A percentile compares a stretch with the other conserved stretches of the same genome.
These are phyloP conservation scores for Drosophila barbarae DNA, from an alignment of 2,888 invertebrate species.

Conservation along the genomic window DNA sequence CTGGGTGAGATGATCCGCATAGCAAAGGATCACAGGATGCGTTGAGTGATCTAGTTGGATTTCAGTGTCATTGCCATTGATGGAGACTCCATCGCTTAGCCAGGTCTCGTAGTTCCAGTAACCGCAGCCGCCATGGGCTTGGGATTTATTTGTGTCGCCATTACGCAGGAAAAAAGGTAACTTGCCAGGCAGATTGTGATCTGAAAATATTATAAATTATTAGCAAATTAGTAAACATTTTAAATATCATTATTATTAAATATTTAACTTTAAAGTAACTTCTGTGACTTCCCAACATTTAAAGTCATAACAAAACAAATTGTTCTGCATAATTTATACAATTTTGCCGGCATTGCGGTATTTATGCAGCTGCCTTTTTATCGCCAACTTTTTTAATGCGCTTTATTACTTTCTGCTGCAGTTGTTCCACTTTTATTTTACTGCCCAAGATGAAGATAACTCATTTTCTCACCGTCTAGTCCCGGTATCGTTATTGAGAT, in stretches of 20 bases:
- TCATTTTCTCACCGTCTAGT: conserved; percentile 71
- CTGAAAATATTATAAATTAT: conserved; percentile 22
- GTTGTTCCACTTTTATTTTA: conserved; percentile 3
- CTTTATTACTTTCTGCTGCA: background rate
- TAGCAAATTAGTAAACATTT: too few relatives aligned
- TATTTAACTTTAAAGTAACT: too few relatives aligned
- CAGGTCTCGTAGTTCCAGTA: conserved; percentile 84
- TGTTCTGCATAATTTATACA: background rate
- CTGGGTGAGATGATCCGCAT: conserved; percentile 83
- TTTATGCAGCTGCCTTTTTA: background rate
- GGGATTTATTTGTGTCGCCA: conserved; percentile 8
- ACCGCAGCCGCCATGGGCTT: conserved; percentile 79
- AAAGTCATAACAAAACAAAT: background rate
- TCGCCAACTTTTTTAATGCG: background rate
- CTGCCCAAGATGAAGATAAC: background rate
- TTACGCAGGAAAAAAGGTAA: conserved; percentile 80
- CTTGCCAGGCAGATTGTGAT: conserved; percentile 80
- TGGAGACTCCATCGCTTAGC: conserved; percentile 81
- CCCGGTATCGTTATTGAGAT: conserved; percentile 84
- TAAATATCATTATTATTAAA: too few relatives aligned
- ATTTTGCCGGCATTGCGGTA: background rate
- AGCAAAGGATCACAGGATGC: conserved; percentile 78
- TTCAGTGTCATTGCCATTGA: conserved; percentile 51
- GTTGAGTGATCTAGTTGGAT: background rate
- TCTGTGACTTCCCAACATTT: background rate